These are phyloP conservation scores for Galeopsomyia nigrocyanea DNA, from an alignment of 2,888 invertebrate genomes.

Conservation along the genomic window DNA sequence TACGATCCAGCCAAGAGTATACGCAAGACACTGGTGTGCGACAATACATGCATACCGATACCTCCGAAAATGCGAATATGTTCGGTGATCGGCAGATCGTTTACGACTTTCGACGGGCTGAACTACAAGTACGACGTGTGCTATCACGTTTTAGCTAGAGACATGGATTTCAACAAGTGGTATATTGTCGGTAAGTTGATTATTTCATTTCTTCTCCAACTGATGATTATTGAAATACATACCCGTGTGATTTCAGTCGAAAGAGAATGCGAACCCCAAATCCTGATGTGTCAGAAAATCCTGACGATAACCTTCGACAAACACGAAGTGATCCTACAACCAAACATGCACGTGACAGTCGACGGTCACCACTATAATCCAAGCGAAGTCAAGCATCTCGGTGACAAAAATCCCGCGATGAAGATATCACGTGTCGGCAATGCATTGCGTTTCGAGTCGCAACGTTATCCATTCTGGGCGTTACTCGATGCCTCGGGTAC, in stretches of 20 bases:
- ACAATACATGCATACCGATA: constrained; percentile 76
- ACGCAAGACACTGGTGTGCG: constrained; percentile 54
- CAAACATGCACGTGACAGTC: constrained; percentile 60
- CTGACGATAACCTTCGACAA: constrained; percentile 78
- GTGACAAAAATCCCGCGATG: constrained; percentile 64
- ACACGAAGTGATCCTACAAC: constrained; percentile 69
- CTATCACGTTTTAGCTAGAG: constrained; percentile 81
- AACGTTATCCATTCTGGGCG: constrained; percentile 81
- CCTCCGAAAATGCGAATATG: constrained; percentile 77
- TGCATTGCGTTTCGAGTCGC: constrained; percentile 78
- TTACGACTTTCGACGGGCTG: constrained; percentile 84
- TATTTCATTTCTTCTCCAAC: constrained; percentile 10
- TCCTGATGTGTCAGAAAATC: constrained; percentile 73
- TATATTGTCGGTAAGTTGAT: constrained; percentile 75
- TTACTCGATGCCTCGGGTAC: constrained; percentile 79
- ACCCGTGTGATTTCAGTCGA: constrained; percentile 70
- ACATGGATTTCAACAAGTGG: constrained; percentile 79
- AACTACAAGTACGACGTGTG: constrained; percentile 87
- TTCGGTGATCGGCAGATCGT: constrained; percentile 81
- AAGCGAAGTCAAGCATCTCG: constrained; percentile 74
- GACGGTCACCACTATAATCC: constrained; percentile 59
- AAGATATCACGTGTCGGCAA: constrained; percentile 79
- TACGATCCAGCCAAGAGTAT: constrained; percentile 66
- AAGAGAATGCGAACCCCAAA: constrained; percentile 72
- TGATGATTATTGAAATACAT: constrained; percentile 26